Evolutionary conservation across 2,113 vertebrate species (phyloP), one percentile per base, ranked within the genome.

Genomic region (Bufo gargarizans): DNA sequence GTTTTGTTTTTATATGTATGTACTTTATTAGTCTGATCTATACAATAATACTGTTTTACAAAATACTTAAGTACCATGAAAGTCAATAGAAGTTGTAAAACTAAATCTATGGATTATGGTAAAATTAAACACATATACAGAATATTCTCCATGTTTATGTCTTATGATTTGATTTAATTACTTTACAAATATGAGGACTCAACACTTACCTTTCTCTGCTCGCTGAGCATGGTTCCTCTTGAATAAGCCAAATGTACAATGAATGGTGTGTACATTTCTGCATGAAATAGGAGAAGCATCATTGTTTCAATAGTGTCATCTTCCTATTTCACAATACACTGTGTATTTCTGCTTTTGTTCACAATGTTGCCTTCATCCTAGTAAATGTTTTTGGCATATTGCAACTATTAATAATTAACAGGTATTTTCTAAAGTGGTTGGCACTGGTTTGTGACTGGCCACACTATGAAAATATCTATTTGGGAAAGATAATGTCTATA

Each of bases 331-430:
- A 76, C 47, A 77, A 77, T 77, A 1, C 49, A 50, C 13, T 11
- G 50, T 78, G 4, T 56, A 22, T 78, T 78, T 78, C 50, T 78
- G 77, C 77, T 78, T 78, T 56, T 77, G 74, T 53, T 22, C 77
- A 78, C 77, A 55, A 14, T 78, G 11, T 13, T 78, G 77, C 33
- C 19, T 13, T 53, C 50, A 53, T 53, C 19, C 47, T 53, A 53
- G 8, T 47, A 49, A 19, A 47, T 76, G 16, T 55, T 13, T 49
- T 77, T 77, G 45, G 2, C 50, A 56, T 22, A 55, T 50, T 14
- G 11, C 20, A 22, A 6, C 19, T 13, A 78, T 78, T 78, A 78
- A 56, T 78, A 13, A 78, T 78, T 78, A 78, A 78, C 49, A 55
- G 77, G 11, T 1, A 33, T 78, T 14, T 55, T 4, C 50, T 6